These are phyloP conservation scores for Phyllotis vaccarum DNA, from an alignment of 2,797 vertebrate species.

Conservation along the genomic window DNA sequence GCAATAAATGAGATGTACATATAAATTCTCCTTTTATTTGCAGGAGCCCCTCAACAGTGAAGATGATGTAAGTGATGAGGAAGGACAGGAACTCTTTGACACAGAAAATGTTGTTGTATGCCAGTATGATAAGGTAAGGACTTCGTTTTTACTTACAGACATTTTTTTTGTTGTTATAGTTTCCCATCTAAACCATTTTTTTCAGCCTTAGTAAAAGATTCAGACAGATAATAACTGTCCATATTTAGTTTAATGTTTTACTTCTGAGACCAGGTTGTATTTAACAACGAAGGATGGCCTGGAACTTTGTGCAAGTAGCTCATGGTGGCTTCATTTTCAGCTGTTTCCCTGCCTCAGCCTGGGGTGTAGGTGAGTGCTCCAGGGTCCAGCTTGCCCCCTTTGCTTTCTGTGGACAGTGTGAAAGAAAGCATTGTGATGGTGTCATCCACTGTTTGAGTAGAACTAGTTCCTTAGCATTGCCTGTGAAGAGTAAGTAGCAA, in stretches of 20 bases:
- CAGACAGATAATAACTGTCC: neutral
- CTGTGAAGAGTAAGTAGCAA: slow-evolving; percentile 51
- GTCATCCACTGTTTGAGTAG: slow-evolving; percentile 36
- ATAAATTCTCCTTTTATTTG: slow-evolving; percentile 5
- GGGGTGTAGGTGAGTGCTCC: neutral
- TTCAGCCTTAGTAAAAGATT: neutral
- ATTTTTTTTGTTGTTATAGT: neutral
- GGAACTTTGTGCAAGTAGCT: neutral
- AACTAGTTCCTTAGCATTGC: slow-evolving; percentile 29
- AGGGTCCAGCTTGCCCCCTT: neutral
- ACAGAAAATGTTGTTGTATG: slow-evolving; percentile 99
- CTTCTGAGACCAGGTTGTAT: neutral
- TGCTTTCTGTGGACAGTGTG: neutral
- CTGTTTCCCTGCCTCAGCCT: neutral
- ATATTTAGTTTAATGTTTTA: neutral
- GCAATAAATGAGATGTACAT: neutral
- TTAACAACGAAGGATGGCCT: neutral
- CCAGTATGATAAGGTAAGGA: slow-evolving; percentile 98
- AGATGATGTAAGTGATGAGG: slow-evolving; percentile 98
- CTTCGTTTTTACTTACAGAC: neutral
- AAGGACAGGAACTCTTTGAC: slow-evolving; percentile 98
- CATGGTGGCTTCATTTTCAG: neutral
- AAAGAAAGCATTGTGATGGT: neutral
- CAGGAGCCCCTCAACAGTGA: slow-evolving; percentile 98
- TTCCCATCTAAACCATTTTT: slow-evolving; percentile 1